These are phyloP conservation scores for Bombus superbus DNA, from an alignment of 1,140 invertebrate genomes.

Conservation along the genomic window DNA sequence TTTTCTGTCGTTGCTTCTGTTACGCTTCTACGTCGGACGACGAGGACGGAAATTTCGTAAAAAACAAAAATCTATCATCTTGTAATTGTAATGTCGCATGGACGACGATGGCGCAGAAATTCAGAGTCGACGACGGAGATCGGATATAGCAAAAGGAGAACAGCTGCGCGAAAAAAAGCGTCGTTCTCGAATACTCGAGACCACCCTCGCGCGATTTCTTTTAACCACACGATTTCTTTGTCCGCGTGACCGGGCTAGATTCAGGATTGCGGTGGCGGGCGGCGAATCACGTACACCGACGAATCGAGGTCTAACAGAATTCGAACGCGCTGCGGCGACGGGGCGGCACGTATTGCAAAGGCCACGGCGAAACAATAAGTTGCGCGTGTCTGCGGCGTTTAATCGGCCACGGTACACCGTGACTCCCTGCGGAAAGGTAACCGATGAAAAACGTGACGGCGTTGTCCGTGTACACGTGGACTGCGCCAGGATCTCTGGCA, in stretches of 20 bases:
- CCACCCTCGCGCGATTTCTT: no score
- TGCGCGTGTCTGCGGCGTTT: constrained; percentile 52
- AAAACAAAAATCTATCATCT: no score
- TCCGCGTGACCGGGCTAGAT: background rate
- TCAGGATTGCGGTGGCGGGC: background rate
- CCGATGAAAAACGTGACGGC: constrained; percentile 56
- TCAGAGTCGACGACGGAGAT: no score
- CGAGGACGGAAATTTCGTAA: no score
- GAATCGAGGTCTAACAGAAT: constrained; percentile 37
- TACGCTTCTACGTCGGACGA: background rate
- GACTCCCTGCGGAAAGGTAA: constrained; percentile 54
- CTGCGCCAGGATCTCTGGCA: constrained; percentile 32
- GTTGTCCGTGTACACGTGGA: background rate
- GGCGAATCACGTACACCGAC: constrained; percentile 25
- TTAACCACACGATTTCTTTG: background rate
- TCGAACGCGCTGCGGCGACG: background rate
- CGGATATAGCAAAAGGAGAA: no score
- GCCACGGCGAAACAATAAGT: constrained; percentile 56
- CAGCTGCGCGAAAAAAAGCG: no score
- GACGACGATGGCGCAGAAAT: no score
- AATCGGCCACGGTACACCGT: constrained; percentile 34
- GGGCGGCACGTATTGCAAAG: constrained; percentile 37
- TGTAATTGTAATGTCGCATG: no score
- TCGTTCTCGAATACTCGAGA: no score
- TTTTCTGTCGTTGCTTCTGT: background rate